Conservation (phyloP, 2,888 invertebrate species). For the Meta bourneti region DNA sequence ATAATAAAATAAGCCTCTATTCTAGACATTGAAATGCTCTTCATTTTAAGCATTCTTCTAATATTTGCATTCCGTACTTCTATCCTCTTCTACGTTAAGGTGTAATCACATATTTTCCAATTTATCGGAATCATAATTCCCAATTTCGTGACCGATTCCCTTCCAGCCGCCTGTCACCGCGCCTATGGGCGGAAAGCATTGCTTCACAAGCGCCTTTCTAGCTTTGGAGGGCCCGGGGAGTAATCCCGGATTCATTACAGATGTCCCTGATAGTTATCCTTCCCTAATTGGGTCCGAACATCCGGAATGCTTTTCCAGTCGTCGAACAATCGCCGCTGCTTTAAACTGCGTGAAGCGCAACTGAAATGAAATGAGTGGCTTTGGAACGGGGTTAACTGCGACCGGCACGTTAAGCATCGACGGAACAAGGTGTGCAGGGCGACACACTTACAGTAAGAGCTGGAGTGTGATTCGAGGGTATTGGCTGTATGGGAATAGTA, state of each 20-base stretch:
- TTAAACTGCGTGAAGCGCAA: background rate
- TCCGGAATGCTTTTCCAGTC: constrained; percentile 11
- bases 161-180: background rate
- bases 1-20: too few relatives aligned
- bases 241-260: constrained; percentile 54
- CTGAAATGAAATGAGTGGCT: background rate
- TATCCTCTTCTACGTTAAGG: too few relatives aligned
- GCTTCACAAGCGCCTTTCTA: too few relatives aligned
- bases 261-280: constrained; percentile 54
- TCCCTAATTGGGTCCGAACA: constrained; percentile 31
- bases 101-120: background rate
- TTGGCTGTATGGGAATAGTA: too few relatives aligned
- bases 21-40: too few relatives aligned
- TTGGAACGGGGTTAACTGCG: background rate
- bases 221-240: background rate
- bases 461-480: too few relatives aligned
- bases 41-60: too few relatives aligned
- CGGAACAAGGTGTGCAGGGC: too few relatives aligned
- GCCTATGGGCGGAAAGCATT: too few relatives aligned
- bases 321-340: background rate
- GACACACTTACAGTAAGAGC: too few relatives aligned
- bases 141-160: background rate
- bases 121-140: background rate
- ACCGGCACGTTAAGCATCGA: too few relatives aligned
- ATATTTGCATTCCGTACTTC: too few relatives aligned